Percentiles rank a stretch among this genome's conserved stretches.
phyloP scores from a whole-genome alignment of 2,797 vertebrate genomes.

The Acanthurus lineatus region DNA sequence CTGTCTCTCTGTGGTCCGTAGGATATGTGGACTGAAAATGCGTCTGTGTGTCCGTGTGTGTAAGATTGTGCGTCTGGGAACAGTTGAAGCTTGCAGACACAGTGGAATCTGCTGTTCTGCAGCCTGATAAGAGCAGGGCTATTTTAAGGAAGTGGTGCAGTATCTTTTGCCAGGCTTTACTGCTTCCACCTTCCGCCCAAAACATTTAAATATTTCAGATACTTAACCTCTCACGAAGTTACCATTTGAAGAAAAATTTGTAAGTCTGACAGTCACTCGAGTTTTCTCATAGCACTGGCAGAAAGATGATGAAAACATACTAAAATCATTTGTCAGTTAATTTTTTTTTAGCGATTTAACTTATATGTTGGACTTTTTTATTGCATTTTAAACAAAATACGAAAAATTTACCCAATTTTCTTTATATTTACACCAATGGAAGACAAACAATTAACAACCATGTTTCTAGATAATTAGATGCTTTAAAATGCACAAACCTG shows the following conservation, averaged over 20 bases:
- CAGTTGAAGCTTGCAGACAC: slow-evolving; percentile 39
- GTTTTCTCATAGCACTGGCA: background rate
- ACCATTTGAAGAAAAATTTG: background rate
- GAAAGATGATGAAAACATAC: background rate
- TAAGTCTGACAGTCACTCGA: too few relatives aligned
- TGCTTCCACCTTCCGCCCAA: slow-evolving; percentile 26
- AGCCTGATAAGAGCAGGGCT: slow-evolving; percentile 58
- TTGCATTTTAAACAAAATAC: background rate
- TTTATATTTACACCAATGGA: background rate
- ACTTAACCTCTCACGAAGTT: slow-evolving; percentile 9
- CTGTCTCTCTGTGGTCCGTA: background rate
- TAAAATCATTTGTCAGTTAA: background rate
- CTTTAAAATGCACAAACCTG: background rate
- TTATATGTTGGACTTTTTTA: background rate
- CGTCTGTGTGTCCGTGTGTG: background rate
- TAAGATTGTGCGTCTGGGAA: slow-evolving; percentile 13
- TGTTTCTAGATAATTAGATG: background rate
- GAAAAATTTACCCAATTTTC: background rate
- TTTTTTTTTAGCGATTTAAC: background rate
- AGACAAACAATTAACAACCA: background rate
- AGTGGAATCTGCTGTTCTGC: slow-evolving; percentile 44
- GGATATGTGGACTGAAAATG: background rate
- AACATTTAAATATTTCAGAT: slow-evolving; percentile 63
- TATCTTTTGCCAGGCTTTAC: slow-evolving; percentile 48
- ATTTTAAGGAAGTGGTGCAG: slow-evolving; percentile 61